Percentiles rank a stretch among this genome's conserved stretches.
Evolutionary conservation across 1,140 invertebrate species (phyloP).

Genomic region (Hycleus phaleratus): DNA sequence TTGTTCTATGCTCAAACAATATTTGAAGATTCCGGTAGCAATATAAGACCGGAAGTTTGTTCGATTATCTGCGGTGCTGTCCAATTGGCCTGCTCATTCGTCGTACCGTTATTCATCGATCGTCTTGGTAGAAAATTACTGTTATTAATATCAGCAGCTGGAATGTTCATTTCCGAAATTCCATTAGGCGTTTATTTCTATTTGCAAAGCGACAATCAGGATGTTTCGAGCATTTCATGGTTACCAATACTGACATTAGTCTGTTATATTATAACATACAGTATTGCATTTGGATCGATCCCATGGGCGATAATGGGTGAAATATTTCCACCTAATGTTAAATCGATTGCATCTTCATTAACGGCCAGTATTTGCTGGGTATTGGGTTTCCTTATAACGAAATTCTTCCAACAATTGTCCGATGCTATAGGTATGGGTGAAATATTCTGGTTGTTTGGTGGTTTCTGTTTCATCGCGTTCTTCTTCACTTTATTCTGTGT

Average conservation of each 20-base stretch:
- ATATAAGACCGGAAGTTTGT: constrained; percentile 48
- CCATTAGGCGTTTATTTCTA: constrained; percentile 31
- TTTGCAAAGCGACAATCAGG: constrained; percentile 19
- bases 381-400: constrained; percentile 72
- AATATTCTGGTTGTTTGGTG: constrained; percentile 72
- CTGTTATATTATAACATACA: constrained; percentile 29
- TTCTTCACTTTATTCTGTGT: constrained; percentile 44
- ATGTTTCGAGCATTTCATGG: constrained; percentile 23
- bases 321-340: constrained; percentile 67
- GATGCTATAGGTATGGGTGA: constrained; percentile 54
- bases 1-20: constrained; percentile 71
- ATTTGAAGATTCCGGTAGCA: constrained; percentile 54
- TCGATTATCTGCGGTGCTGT: constrained; percentile 73
- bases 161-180: constrained; percentile 44
- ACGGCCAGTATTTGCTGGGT: constrained; percentile 70
- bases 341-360: constrained; percentile 63
- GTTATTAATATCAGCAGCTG: constrained; percentile 58
- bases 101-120: constrained; percentile 67
- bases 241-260: constrained; percentile 28
- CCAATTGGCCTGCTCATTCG: constrained; percentile 56
- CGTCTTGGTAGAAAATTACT: constrained; percentile 62
- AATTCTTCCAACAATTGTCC: constrained; percentile 57
- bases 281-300: constrained; percentile 63
- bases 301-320: constrained; percentile 79
- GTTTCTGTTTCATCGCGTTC: constrained; percentile 53